Evolutionary conservation across 2,797 vertebrate genomes (phyloP), one percentile per base, ranked within the genome.

Genomic region (Lophotriccus pileatus): DNA sequence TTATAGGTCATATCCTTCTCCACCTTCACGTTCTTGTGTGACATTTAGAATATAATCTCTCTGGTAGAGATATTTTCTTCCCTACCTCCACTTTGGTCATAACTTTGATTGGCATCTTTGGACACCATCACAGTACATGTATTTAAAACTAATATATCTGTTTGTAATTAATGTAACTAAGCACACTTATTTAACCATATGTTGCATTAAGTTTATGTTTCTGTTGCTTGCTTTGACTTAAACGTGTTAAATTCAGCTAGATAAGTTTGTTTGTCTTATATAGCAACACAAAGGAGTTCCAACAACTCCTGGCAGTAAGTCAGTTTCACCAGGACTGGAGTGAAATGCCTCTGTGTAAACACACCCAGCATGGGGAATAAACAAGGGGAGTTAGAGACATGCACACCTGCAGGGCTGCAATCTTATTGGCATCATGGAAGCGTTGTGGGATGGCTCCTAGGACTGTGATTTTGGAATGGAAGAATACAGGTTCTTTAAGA

Each of bases 1-100:
- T 88, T 94, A 47, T 79, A 88, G 60, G 44, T 60, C 63, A 52
- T 69, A 55, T 43, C 21, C 50, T 78, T 91, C 36, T 89, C 67
- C 68, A 28, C 41, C 43, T 89, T 92, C 62, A 63, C 89, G n/a
- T 80, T 37, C 41, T 85, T 75, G 19, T 64, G 12, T 78, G 73
- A 85, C 64, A 47, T 72, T 87, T 62, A 85, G 53, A 90, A 75
- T 34, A 50, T 34, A 50, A 93, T n/a, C 23, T 80, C 34, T 58
- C 44, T 53, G 30, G 24, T 23, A 78, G 11, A 87, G 6, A 64
- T 23, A 55, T 50, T 75, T 91, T 69, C 41, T 52, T 53, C 34
- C 16, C 36, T 63, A 12, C 68, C 13, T 56, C 21, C 15, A 37
- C 39, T 85, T 19, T 11, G 3, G 14, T 80, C 25, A 64, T 68